Conservation (phyloP, 2,113 vertebrate genomes). For the Dendropsophus ebraccatus region DNA sequence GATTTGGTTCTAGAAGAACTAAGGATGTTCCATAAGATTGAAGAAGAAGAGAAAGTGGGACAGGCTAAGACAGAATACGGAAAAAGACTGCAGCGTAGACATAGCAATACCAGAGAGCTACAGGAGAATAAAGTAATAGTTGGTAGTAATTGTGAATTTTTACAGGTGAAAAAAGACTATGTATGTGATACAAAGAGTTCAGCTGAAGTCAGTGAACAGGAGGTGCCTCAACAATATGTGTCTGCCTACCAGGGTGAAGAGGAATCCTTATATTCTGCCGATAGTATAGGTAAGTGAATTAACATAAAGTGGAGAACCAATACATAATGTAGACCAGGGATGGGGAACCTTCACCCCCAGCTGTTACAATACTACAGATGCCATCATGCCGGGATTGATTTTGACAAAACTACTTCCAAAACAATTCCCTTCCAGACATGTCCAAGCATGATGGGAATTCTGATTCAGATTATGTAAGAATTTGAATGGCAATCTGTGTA, state of each 20-base stretch:
- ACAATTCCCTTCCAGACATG: no score
- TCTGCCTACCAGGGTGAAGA: slow-evolving; percentile 3
- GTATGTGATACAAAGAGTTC: not conserved
- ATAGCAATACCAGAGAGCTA: not conserved
- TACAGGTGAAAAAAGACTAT: not conserved
- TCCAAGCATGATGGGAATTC: no score
- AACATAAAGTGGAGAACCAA: not conserved
- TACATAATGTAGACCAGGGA: not conserved
- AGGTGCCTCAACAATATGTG: not conserved
- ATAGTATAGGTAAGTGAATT: slow-evolving; percentile 10
- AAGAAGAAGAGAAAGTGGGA: not conserved
- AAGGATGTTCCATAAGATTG: slow-evolving; percentile 35
- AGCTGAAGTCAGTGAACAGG: not conserved
- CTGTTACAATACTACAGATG: no score
- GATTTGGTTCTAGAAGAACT: slow-evolving; percentile 49
- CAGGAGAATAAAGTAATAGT: not conserved
- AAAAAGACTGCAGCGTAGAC: not conserved
- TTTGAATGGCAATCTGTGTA: no score
- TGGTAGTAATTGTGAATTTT: not conserved
- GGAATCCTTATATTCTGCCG: slow-evolving; percentile 8
- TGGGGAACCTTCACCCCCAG: no score
- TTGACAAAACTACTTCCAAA: no score
- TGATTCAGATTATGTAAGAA: no score
- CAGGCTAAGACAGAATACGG: not conserved
- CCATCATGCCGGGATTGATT: no score